phyloP scores from a whole-genome alignment of 2,888 invertebrate genomes.

The Cryptocephalus primarius region DNA sequence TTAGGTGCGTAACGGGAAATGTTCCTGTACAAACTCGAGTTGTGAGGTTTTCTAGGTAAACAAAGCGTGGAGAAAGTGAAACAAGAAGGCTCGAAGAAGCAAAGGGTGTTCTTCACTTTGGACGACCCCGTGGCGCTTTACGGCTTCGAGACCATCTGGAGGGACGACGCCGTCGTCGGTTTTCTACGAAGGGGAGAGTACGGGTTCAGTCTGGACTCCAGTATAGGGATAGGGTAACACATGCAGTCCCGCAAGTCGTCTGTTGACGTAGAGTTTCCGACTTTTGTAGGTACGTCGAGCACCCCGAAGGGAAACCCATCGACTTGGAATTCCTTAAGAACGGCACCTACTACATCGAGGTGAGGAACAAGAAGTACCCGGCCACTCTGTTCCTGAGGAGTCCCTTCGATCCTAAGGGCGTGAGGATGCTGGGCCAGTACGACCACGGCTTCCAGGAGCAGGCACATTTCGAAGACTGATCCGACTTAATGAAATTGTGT shows the following conservation, averaged over 20 bases:
- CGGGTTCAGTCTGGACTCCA: conserved; percentile 48
- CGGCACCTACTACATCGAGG: conserved; percentile 71
- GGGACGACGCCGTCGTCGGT: conserved; percentile 66
- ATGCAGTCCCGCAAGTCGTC: not conserved
- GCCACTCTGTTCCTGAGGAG: conserved; percentile 61
- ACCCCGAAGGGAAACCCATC: conserved; percentile 47
- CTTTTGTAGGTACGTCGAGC: conserved; percentile 41
- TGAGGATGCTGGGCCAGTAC: conserved; percentile 61
- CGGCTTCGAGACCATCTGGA: conserved; percentile 77
- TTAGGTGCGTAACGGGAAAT: conserved; percentile 25
- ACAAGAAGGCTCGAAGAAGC: conserved; percentile 57
- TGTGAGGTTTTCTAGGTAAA: conserved; percentile 44
- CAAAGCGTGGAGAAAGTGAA: conserved; percentile 52
- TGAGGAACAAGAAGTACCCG: conserved; percentile 61
- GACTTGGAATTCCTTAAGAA: conserved; percentile 54
- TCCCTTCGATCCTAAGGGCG: conserved; percentile 73
- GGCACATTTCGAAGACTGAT: conserved; percentile 36
- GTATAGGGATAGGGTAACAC: conserved; percentile 50
- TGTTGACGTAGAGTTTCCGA: not conserved
- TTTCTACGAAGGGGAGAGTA: conserved; percentile 74
- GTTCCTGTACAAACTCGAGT: too few relatives aligned
- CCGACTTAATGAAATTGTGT: not conserved
- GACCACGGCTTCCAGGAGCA: conserved; percentile 37
- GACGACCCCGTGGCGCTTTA: conserved; percentile 65
- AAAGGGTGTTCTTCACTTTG: conserved; percentile 61